Conservation (phyloP, 2,888 invertebrate species). For the Lymantria monacha region DNA sequence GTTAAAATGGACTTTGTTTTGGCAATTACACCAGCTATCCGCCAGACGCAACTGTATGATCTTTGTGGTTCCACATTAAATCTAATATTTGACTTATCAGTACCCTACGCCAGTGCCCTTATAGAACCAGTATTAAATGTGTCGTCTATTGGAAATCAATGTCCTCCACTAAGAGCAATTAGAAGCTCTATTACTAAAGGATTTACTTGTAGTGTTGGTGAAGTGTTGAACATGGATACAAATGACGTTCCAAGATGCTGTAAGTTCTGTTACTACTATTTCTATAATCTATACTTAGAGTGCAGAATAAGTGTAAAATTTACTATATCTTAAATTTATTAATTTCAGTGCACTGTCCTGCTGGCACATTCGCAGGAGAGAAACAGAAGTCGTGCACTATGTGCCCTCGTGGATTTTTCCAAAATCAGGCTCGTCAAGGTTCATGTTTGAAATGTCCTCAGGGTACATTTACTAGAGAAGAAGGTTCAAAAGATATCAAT, state of each 20-base stretch:
- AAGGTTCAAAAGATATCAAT: conserved; percentile 92
- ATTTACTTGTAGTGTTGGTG: conserved; percentile 96
- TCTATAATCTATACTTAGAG: neutral
- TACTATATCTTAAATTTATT: conserved; percentile 4
- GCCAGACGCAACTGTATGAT: conserved; percentile 95
- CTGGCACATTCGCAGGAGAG: conserved; percentile 95
- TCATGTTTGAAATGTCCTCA: conserved; percentile 94
- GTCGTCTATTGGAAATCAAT: conserved; percentile 94
- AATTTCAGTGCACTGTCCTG: conserved; percentile 95
- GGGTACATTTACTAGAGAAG: conserved; percentile 95
- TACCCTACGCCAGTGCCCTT: conserved; percentile 94
- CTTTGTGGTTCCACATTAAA: conserved; percentile 96
- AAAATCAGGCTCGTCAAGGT: conserved; percentile 95
- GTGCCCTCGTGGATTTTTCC: conserved; percentile 96
- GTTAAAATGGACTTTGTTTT: conserved; percentile 95
- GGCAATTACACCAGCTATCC: conserved; percentile 92
- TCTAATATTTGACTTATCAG: conserved; percentile 95
- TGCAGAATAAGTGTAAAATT: neutral
- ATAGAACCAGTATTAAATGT: conserved; percentile 95
- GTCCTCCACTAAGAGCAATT: conserved; percentile 94
- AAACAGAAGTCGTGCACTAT: conserved; percentile 95
- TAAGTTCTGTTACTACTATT: conserved; percentile 76
- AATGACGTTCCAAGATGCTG: conserved; percentile 95
- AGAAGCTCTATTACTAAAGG: conserved; percentile 93
- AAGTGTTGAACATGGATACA: conserved; percentile 96